A percentile compares a stretch with the other conserved stretches of the same genome.
Conservation (phyloP, 2,888 invertebrate genomes). For the Elmis aenea region DNA sequence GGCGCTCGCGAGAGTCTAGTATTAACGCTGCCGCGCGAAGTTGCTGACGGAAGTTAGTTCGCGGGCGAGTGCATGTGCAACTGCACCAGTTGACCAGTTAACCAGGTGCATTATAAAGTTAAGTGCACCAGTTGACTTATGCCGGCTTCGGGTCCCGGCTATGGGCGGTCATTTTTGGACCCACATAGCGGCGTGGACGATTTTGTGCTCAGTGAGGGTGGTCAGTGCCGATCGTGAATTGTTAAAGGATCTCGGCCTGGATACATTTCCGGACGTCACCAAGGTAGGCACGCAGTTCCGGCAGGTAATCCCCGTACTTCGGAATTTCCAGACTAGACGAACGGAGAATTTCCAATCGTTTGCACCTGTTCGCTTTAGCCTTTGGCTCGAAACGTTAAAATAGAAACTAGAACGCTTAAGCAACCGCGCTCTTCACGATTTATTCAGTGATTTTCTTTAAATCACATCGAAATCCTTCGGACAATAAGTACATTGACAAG, state of each 20-base stretch:
- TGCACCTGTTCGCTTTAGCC: slow-evolving; percentile 4
- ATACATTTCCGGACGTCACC: slow-evolving; percentile 37
- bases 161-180: slow-evolving; percentile 40
- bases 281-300: slow-evolving; percentile 36
- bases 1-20: slow-evolving; percentile 36
- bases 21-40: slow-evolving; percentile 22
- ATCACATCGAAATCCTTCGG: too few relatives aligned
- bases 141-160: slow-evolving; percentile 39
- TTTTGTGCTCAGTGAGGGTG: slow-evolving; percentile 33
- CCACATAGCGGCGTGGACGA: slow-evolving; percentile 40
- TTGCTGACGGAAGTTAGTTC: slow-evolving; percentile 25
- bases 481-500: too few relatives aligned
- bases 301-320: slow-evolving; percentile 29
- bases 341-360: slow-evolving; percentile 17
- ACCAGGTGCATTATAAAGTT: slow-evolving; percentile 28
- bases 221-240: slow-evolving; percentile 31
- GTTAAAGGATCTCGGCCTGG: slow-evolving; percentile 39
- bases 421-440: slow-evolving; percentile 3
- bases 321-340: slow-evolving; percentile 31
- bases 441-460: slow-evolving; percentile 1
- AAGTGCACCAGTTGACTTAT: slow-evolving; percentile 31
- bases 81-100: too few relatives aligned
- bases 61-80: slow-evolving; percentile 27
- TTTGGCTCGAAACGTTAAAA: slow-evolving; percentile 19
- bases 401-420: slow-evolving; percentile 26